Evolutionary conservation across 2,113 vertebrate species (phyloP).

Genomic region (Orientallactaga bullata): DNA sequence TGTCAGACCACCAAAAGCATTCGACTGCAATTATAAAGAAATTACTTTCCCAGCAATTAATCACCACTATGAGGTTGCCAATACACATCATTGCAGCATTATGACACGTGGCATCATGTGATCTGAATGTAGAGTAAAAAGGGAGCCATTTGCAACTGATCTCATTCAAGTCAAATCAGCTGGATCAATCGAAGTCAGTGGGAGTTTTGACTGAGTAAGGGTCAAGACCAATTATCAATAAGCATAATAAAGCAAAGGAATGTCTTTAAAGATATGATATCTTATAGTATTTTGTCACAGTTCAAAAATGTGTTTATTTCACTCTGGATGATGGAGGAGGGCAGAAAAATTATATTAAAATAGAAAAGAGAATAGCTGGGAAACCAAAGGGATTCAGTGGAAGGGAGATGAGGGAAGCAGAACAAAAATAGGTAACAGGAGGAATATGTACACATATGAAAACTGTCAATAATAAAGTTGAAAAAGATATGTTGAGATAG

Average conservation of each 20-base stretch:
- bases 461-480: too few species aligned
- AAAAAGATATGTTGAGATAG: neutral
- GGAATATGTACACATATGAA: too few species aligned
- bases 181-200: constrained; percentile 67
- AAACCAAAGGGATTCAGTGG: too few species aligned
- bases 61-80: constrained; percentile 78
- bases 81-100: constrained; percentile 71
- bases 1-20: constrained; percentile 60
- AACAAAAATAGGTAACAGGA: too few species aligned
- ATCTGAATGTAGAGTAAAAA: constrained; percentile 70
- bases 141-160: constrained; percentile 55
- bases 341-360: too few species aligned
- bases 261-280: constrained; percentile 43
- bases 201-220: constrained; percentile 62
- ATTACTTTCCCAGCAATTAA: constrained; percentile 79
- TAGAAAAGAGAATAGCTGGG: too few species aligned
- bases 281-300: constrained; percentile 36
- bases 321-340: too few species aligned
- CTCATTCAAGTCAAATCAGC: constrained; percentile 74
- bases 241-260: constrained; percentile 40
- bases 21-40: constrained; percentile 66
- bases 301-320: neutral
- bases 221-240: constrained; percentile 66
- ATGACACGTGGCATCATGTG: constrained; percentile 57
- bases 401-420: too few species aligned